A percentile compares a stretch with the other conserved stretches of the same genome.
Conservation (phyloP, 2,797 vertebrate species). For the Silurus aristotelis region DNA sequence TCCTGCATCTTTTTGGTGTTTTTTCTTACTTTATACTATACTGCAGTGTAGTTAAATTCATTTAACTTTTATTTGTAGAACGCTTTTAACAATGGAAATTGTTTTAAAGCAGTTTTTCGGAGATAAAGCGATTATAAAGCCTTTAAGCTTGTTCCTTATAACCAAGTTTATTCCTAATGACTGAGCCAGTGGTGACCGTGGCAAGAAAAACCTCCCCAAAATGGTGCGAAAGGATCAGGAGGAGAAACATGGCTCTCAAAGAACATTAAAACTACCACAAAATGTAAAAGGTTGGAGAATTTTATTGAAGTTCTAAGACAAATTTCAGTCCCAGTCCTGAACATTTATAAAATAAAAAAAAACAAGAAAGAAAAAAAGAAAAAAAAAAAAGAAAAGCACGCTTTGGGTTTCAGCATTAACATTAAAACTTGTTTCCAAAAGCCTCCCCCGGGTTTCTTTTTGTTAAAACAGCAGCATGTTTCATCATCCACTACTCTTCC, state of each 20-base stretch:
- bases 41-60: neutral
- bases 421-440: constrained; percentile 68
- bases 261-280: constrained; percentile 8
- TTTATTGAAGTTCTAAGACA: constrained; percentile 83
- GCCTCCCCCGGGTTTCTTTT: constrained; percentile 59
- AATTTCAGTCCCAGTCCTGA: constrained; percentile 76
- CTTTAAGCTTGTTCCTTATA: no score
- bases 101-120: no score
- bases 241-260: neutral
- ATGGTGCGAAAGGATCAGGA: neutral
- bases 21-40: neutral
- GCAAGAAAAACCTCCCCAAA: neutral
- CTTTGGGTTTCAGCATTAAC: constrained; percentile 77
- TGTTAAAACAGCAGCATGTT: constrained; percentile 74
- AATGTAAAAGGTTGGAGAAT: constrained; percentile 64
- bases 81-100: no score
- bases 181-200: no score
- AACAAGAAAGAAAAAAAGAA: constrained; percentile 77
- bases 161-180: no score
- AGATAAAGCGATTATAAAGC: no score
- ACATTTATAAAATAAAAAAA: constrained; percentile 53
- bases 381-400: constrained; percentile 76
- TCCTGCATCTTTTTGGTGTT: neutral
- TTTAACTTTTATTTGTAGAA: no score
- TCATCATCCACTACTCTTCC: constrained; percentile 61